Evolutionary conservation across 2,888 invertebrate genomes (phyloP).

Genomic region (Pseudococcus longispinus): DNA sequence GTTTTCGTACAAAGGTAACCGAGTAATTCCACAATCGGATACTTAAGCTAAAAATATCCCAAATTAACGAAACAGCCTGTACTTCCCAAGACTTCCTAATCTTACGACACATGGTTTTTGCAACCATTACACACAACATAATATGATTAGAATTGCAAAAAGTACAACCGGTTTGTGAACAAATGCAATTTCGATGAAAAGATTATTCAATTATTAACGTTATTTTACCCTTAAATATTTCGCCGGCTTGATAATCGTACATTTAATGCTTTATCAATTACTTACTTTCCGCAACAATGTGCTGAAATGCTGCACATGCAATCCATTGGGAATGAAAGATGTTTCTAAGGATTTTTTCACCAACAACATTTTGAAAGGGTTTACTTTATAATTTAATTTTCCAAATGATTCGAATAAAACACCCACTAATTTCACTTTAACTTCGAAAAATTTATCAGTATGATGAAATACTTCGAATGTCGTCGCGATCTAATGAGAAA

Average conservation of each 20-base stretch:
- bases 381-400: neutral
- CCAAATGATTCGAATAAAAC: neutral
- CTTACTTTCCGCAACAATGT: conserved; percentile 33
- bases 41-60: neutral
- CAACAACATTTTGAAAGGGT: conserved; percentile 4
- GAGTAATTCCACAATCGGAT: neutral
- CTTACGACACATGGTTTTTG: neutral
- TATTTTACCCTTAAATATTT: neutral
- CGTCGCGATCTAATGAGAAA: neutral
- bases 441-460: neutral
- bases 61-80: neutral
- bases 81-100: neutral
- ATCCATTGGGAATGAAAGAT: neutral
- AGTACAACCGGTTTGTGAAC: neutral
- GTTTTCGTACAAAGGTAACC: neutral
- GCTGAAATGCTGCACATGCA: conserved; percentile 28
- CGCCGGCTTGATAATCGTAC: neutral
- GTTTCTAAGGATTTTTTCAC: conserved; percentile 10
- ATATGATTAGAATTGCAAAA: neutral
- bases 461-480: conserved; percentile 16
- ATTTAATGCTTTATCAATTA: neutral
- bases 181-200: neutral
- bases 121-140: neutral
- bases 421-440: neutral
- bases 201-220: neutral